These are phyloP conservation scores for Cyclophora punctaria DNA, from an alignment of 2,888 invertebrate genomes.

Conservation along the genomic window DNA sequence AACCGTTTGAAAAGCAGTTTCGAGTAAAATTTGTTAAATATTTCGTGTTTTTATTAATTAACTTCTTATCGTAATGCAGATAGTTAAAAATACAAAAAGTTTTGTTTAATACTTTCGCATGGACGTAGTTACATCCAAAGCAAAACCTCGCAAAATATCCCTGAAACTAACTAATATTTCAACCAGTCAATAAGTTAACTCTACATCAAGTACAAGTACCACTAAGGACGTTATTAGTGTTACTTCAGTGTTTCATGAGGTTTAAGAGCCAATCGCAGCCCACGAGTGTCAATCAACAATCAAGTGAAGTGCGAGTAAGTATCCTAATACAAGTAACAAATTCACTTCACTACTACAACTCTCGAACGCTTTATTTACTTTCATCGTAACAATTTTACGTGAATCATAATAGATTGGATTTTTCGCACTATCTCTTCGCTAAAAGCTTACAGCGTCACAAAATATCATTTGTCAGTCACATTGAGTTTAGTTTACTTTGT, in stretches of 20 bases:
- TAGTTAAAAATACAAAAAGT: background rate
- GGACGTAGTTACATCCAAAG: background rate
- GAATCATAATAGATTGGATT: conserved; percentile 44
- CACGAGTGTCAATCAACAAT: conserved; percentile 17
- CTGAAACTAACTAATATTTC: too few relatives aligned
- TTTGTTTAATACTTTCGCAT: background rate
- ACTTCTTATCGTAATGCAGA: background rate
- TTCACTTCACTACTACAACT: too few relatives aligned
- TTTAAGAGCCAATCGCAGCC: conserved; percentile 46
- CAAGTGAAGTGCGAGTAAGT: conserved; percentile 3
- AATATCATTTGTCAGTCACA: background rate
- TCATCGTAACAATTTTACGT: conserved; percentile 15
- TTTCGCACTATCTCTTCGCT: conserved; percentile 30
- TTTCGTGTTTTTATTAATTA: background rate
- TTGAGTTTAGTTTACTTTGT: too few relatives aligned
- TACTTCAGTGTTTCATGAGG: conserved; percentile 17
- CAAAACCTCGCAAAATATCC: background rate
- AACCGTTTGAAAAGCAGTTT: background rate
- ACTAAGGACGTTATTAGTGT: conserved; percentile 34
- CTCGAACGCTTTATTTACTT: too few relatives aligned
- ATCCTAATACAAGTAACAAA: background rate
- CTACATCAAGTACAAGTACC: conserved; percentile 18
- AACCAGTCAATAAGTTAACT: conserved; percentile 1
- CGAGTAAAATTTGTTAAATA: background rate
- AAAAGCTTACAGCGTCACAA: conserved; percentile 25